Percentiles rank a stretch among this genome's conserved stretches.
Evolutionary conservation across 2,797 vertebrate species (phyloP).

Genomic region (Spinus pinus): DNA sequence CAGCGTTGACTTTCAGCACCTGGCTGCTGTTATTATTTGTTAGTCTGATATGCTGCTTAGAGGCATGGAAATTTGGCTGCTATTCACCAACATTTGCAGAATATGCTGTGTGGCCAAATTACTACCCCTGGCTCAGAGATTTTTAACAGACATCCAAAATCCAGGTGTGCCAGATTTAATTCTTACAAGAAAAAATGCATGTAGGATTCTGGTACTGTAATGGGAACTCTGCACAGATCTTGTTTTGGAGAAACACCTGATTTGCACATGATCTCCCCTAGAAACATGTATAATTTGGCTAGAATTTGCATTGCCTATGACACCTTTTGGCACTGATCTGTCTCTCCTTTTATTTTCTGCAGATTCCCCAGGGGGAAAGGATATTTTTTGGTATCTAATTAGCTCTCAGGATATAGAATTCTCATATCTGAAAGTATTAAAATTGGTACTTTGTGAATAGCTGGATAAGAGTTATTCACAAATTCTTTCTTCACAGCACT

Average conservation of each 20-base stretch:
- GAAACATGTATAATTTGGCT: slow-evolving; percentile 9
- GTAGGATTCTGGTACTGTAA: not conserved
- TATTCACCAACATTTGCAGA: slow-evolving; percentile 55
- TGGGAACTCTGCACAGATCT: not conserved
- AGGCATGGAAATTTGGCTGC: slow-evolving; percentile 70
- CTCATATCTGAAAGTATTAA: not conserved
- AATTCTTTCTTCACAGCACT: not conserved
- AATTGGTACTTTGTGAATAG: not conserved
- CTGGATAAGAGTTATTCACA: not conserved
- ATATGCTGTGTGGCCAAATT: not conserved
- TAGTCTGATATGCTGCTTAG: not conserved
- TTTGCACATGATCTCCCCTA: not conserved
- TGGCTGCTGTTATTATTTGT: slow-evolving; percentile 64
- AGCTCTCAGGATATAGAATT: not conserved
- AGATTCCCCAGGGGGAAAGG: not conserved
- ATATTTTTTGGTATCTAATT: not conserved
- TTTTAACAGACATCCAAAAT: slow-evolving; percentile 36
- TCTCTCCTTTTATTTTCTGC: not conserved
- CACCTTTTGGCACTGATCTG: not conserved
- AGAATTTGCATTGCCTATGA: slow-evolving; percentile 3
- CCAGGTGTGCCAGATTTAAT: slow-evolving; percentile 39
- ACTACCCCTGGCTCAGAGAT: slow-evolving; percentile 2
- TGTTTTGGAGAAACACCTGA: not conserved
- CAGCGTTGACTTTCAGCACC: slow-evolving; percentile 73
- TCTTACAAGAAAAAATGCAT: not conserved